Evolutionary conservation across 2,888 invertebrate species (phyloP).

Genomic region (Drosophila mimica): DNA sequence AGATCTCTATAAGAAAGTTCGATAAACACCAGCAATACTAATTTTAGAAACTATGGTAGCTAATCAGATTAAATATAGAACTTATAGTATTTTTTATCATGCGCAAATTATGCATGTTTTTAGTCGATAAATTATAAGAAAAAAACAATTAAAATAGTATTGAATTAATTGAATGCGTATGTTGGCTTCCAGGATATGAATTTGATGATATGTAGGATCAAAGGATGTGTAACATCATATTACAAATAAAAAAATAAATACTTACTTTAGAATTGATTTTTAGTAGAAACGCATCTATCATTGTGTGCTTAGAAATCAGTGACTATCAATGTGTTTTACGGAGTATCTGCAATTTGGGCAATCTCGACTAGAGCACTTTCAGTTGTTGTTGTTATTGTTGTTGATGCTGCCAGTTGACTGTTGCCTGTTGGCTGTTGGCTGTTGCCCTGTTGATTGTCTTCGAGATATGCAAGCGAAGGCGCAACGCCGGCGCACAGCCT

Average conservation of each 20-base stretch:
- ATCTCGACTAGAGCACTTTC: conserved; percentile 7
- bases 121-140: background rate
- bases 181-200: background rate
- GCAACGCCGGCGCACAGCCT: conserved; percentile 80
- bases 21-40: background rate
- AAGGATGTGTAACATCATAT: too few species aligned
- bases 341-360: conserved; percentile 3
- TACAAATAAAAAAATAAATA: background rate
- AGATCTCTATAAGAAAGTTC: background rate
- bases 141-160: background rate
- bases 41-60: background rate
- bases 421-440: conserved; percentile 47
- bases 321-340: background rate
- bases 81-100: background rate
- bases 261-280: background rate
- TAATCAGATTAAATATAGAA: background rate
- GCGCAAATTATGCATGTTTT: too few species aligned
- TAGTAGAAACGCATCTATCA: too few species aligned
- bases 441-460: conserved; percentile 74
- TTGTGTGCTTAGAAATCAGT: background rate
- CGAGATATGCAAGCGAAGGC: conserved; percentile 77
- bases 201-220: background rate
- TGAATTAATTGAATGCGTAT: background rate
- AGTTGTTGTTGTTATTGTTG: conserved; percentile 33
- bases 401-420: conserved; percentile 36